A percentile compares a stretch with the other conserved stretches of the same genome.
Conservation (phyloP, 1,140 invertebrate genomes). For the Diplogasteroides magnus region DNA sequence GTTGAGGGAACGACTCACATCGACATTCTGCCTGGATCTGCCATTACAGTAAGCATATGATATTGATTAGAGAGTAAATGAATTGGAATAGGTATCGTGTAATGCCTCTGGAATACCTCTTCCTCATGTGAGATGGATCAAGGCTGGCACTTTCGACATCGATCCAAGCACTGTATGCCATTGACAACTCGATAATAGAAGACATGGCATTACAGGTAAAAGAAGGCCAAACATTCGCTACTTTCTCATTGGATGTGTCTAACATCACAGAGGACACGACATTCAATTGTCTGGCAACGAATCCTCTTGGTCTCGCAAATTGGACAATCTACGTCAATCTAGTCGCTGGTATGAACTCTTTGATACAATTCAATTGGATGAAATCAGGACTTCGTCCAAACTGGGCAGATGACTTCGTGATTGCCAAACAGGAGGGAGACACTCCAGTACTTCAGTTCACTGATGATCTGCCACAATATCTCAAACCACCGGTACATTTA, state of each 20-base stretch:
- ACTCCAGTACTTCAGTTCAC: constrained; percentile 42
- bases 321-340: constrained; percentile 53
- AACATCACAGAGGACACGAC: constrained; percentile 53
- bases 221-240: constrained; percentile 30
- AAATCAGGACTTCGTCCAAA: constrained; percentile 38
- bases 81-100: too few species aligned
- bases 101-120: constrained; percentile 47
- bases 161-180: constrained; percentile 43
- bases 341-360: constrained; percentile 33
- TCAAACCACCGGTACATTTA: constrained; percentile 36
- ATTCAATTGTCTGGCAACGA: constrained; percentile 51
- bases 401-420: constrained; percentile 44
- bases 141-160: constrained; percentile 48
- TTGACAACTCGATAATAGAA: background rate
- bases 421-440: constrained; percentile 42
- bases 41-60: constrained; percentile 48
- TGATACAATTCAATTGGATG: too few species aligned
- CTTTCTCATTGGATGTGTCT: constrained; percentile 45
- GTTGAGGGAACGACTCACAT: constrained; percentile 43
- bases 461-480: constrained; percentile 47
- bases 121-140: constrained; percentile 52
- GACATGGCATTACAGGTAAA: too few species aligned
- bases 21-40: constrained; percentile 49
- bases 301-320: constrained; percentile 52
- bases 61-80: too few species aligned